Conservation (phyloP, 2,113 vertebrate species). For the Choloepus hoffmanni region DNA sequence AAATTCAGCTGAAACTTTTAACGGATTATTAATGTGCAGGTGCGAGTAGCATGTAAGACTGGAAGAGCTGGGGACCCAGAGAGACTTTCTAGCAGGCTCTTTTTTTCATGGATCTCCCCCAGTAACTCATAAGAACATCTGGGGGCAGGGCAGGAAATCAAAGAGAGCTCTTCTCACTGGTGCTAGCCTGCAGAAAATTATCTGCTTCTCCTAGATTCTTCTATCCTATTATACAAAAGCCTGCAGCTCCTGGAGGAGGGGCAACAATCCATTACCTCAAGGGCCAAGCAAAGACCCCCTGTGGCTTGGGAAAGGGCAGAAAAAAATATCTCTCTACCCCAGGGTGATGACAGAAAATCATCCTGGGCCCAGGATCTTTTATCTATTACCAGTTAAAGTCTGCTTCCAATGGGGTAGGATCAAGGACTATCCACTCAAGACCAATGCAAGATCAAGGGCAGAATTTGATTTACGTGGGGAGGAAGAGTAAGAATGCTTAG, state of each 20-base stretch:
- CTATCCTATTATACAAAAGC: background rate
- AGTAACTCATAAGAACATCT: background rate
- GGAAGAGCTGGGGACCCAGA: background rate
- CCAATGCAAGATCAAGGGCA: background rate
- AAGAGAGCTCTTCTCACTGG: background rate
- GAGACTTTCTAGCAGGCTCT: background rate
- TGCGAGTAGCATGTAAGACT: background rate
- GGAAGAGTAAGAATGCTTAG: background rate
- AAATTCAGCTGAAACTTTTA: background rate
- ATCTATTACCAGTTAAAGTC: background rate
- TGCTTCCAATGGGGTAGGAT: background rate
- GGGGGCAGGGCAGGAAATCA: background rate
- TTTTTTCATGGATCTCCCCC: background rate
- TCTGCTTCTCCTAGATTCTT: background rate
- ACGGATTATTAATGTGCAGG: background rate
- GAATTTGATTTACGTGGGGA: too few species aligned
- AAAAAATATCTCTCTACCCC: background rate
- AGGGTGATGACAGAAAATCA: background rate
- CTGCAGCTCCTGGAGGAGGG: background rate
- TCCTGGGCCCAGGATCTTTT: background rate
- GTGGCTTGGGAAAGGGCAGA: background rate
- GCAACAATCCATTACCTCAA: background rate
- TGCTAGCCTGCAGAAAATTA: background rate
- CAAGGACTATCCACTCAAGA: background rate
- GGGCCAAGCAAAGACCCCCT: background rate